Evolutionary conservation across 2,888 invertebrate species (phyloP).

Genomic region (Oasisia sp.): DNA sequence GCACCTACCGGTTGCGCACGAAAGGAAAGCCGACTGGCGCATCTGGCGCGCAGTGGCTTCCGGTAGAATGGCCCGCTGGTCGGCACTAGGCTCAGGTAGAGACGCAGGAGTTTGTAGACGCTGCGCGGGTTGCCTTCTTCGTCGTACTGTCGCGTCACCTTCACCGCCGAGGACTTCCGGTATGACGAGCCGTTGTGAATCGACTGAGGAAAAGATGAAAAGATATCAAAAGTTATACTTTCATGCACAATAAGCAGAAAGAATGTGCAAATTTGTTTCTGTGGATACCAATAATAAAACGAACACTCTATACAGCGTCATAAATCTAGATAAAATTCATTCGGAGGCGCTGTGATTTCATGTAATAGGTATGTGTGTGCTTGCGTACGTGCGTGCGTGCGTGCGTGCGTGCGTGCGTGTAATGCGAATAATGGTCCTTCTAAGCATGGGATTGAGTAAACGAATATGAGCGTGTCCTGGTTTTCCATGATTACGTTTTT

Average conservation of each 20-base stretch:
- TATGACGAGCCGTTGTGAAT: conserved; percentile 12
- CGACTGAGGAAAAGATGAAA: neutral
- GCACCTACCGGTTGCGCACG: conserved; percentile 6
- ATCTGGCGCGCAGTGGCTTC: neutral
- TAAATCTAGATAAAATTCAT: too few relatives aligned
- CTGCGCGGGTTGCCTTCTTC: neutral
- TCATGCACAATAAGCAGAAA: neutral
- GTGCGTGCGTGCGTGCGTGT: too few relatives aligned
- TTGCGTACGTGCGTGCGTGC: too few relatives aligned
- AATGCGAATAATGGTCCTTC: too few relatives aligned
- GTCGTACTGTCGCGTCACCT: conserved; percentile 6
- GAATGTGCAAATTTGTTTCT: neutral
- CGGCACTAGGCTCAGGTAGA: neutral
- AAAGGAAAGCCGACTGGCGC: neutral
- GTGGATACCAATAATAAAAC: neutral
- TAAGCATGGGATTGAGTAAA: too few relatives aligned
- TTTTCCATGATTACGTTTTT: neutral
- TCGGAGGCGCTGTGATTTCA: too few relatives aligned
- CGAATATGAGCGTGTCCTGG: neutral
- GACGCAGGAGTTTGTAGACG: conserved; percentile 9
- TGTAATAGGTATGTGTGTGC: too few relatives aligned
- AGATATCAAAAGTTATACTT: neutral
- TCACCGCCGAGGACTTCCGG: neutral
- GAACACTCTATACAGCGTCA: too few relatives aligned
- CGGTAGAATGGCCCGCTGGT: conserved; percentile 4